Conservation (phyloP, 2,888 invertebrate species). For the Tuta absoluta region DNA sequence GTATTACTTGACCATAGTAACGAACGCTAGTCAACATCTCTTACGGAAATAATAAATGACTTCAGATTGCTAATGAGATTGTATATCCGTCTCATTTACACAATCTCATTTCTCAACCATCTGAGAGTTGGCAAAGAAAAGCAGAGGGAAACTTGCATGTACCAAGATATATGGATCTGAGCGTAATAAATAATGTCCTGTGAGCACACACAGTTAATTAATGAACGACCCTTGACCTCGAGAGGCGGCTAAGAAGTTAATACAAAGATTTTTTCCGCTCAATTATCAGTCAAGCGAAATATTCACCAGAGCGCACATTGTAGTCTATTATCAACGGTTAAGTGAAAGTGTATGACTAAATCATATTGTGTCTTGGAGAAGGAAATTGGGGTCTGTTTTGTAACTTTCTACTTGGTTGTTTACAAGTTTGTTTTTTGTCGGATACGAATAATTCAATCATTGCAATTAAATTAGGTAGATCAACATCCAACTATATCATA, state of each 20-base stretch:
- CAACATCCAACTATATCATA: too few relatives aligned
- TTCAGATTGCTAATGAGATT: slow-evolving; percentile 12
- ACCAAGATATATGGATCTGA: slow-evolving; percentile 21
- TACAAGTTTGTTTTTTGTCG: background rate
- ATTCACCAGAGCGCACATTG: slow-evolving; percentile 8
- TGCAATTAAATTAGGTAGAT: too few relatives aligned
- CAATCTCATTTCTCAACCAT: slow-evolving; percentile 11
- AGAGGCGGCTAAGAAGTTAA: slow-evolving; percentile 15
- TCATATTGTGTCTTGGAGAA: slow-evolving; percentile 12
- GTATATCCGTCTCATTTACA: background rate
- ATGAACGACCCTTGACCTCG: slow-evolving; percentile 22
- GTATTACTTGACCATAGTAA: too few relatives aligned
- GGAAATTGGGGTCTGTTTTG: background rate
- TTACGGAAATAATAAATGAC: background rate
- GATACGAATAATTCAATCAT: too few relatives aligned
- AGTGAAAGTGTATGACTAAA: slow-evolving; percentile 11
- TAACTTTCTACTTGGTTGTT: background rate
- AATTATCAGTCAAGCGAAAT: slow-evolving; percentile 20
- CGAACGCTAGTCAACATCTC: too few relatives aligned
- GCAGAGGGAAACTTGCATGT: slow-evolving; percentile 20
- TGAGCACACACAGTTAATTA: slow-evolving; percentile 18
- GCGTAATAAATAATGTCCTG: slow-evolving; percentile 24
- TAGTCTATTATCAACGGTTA: slow-evolving; percentile 11
- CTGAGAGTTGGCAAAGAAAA: slow-evolving; percentile 22
- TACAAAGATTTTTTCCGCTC: slow-evolving; percentile 23